Evolutionary conservation across 2,888 invertebrate genomes (phyloP), one percentile per base, ranked within the genome.

Genomic region (Scaptomyza cyrtandrae): DNA sequence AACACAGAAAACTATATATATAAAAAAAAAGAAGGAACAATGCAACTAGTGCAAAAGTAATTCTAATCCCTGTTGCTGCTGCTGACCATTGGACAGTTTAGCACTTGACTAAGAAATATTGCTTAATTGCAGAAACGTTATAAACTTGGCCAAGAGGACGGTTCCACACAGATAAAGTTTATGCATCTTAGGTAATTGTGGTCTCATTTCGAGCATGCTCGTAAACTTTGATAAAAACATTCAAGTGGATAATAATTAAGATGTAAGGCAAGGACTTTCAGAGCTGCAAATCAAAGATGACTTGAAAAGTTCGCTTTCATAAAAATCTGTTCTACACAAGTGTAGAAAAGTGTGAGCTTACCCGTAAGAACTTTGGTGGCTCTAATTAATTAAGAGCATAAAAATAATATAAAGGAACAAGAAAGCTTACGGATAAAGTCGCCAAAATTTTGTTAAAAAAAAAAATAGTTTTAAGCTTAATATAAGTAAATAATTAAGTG

Each of bases 71-170:
- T 54, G 72, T 50, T 69, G 60, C 71, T 71, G 54, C 54, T 60
- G 49, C 48, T 60, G 60, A 60, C 63, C 67, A 52, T n/a, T 50
- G 63, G 56, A 75, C 56, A 73, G 71, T 71, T 73, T 67, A 66
- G 48, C 63, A 77, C 76, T 80, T 78, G 76, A 55, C 68, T 69
- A 57, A 63, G 57, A 71, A 83, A 76, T 83, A 82, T 78, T 71
- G 74, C 66, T 76, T 81, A 80, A 81, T 80, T 81, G 81, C 78
- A 76, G 70, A 68, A 59, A 59, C 66, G 75, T 55, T 68, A 70
- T 60, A 80, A 76, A 71, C 66, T 69, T 59, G 65, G 65, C 54
- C 65, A 63, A 55, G 58, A 50, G 63, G 48, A 48, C 7, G n/a
- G 14, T n/a, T n/a, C n/a, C 19, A 37, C 7, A 39, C 14, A 41